phyloP scores from a whole-genome alignment of 2,888 invertebrate species.

The Lasius fuliginosus region DNA sequence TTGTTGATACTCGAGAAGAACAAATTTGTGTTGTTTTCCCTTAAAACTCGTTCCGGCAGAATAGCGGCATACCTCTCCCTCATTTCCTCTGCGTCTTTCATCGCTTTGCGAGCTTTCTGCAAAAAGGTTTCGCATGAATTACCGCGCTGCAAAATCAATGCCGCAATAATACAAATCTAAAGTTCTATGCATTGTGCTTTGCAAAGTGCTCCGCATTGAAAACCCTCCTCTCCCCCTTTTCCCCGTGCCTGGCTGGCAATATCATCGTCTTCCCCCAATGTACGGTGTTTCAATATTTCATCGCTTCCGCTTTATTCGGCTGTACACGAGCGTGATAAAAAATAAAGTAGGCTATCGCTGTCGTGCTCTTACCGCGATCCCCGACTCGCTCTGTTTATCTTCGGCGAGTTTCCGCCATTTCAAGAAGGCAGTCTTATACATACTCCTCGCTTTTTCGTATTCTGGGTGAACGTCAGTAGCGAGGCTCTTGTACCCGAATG shows the following conservation, averaged over 20 bases:
- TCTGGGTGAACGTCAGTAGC: slow-evolving; percentile 73
- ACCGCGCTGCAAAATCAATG: not conserved
- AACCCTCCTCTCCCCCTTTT: not conserved
- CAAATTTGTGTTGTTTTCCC: slow-evolving; percentile 70
- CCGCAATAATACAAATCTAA: not conserved
- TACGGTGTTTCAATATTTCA: slow-evolving; percentile 44
- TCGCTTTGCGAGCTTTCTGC: slow-evolving; percentile 46
- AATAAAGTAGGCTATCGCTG: slow-evolving; percentile 11
- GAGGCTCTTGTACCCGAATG: slow-evolving; percentile 78
- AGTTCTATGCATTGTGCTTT: slow-evolving; percentile 4
- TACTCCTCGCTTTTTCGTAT: slow-evolving; percentile 64
- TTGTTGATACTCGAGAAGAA: slow-evolving; percentile 76
- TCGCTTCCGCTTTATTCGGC: slow-evolving; percentile 20
- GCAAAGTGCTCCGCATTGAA: not conserved
- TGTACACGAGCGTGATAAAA: slow-evolving; percentile 34
- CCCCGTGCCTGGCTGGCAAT: not conserved
- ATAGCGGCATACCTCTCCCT: slow-evolving; percentile 65
- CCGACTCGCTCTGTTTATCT: slow-evolving; percentile 16
- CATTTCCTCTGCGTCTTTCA: slow-evolving; percentile 54
- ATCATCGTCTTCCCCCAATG: slow-evolving; percentile 8
- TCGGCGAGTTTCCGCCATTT: slow-evolving; percentile 64
- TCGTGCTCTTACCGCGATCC: slow-evolving; percentile 51
- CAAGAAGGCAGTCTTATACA: slow-evolving; percentile 51
- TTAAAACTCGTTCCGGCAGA: slow-evolving; percentile 74
- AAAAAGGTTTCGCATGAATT: slow-evolving; percentile 3